Percentiles rank a stretch among this genome's conserved stretches.
These are phyloP conservation scores for Theretra japonica DNA, from an alignment of 2,888 invertebrate genomes.

Conservation along the genomic window DNA sequence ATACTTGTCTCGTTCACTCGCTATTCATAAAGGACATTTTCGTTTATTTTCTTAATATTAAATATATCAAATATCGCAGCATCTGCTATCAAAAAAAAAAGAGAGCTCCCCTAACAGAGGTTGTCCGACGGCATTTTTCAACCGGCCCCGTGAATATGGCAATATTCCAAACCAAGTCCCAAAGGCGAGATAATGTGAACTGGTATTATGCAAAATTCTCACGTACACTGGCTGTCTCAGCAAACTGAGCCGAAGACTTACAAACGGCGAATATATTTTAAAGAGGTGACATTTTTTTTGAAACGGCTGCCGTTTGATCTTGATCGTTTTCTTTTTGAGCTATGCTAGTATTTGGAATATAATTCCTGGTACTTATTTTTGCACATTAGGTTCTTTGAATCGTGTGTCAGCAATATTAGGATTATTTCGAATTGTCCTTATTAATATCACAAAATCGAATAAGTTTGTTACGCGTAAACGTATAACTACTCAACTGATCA, in stretches of 20 bases:
- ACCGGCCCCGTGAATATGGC: conserved; percentile 50
- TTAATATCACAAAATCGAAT: too few species aligned
- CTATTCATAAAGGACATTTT: too few species aligned
- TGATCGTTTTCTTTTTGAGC: neutral
- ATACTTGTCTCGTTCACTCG: too few species aligned
- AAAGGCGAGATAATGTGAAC: conserved; percentile 58
- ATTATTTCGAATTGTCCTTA: too few species aligned
- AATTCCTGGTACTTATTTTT: neutral
- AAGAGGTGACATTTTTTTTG: conserved; percentile 42
- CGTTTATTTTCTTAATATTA: neutral
- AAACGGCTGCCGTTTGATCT: neutral
- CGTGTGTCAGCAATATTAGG: too few species aligned
- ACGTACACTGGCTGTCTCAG: conserved; percentile 51
- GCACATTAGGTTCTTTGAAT: neutral
- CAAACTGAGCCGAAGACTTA: conserved; percentile 41
- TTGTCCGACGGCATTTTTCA: conserved; percentile 36
- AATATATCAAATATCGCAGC: neutral
- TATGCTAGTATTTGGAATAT: neutral
- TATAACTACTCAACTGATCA: too few species aligned
- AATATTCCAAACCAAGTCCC: conserved; percentile 58
- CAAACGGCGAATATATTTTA: conserved; percentile 46
- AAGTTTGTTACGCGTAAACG: too few species aligned
- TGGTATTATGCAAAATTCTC: conserved; percentile 62
- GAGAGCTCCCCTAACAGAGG: neutral
- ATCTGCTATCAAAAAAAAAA: neutral